Conservation (phyloP, 2,888 invertebrate species). For the Drosophila neonasuta region DNA sequence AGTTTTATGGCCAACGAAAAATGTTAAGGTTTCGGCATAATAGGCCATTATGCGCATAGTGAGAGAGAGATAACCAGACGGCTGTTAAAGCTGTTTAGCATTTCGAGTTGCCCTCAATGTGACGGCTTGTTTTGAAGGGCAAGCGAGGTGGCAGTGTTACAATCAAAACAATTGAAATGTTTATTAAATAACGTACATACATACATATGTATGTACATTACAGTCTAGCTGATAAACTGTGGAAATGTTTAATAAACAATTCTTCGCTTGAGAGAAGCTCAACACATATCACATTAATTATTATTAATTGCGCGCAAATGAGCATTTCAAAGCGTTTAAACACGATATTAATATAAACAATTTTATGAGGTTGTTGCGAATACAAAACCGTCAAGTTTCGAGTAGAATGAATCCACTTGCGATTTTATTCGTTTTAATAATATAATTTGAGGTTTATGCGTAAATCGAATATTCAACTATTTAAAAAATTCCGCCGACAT, state of each 20-base stretch:
- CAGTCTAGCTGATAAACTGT: slow-evolving; percentile 1
- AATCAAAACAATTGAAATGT: slow-evolving; percentile 2
- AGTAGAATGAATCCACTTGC: not conserved
- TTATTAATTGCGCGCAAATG: slow-evolving; percentile 5
- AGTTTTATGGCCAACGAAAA: slow-evolving; percentile 14
- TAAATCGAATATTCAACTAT: no score
- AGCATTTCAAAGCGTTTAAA: not conserved
- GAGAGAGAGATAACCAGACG: slow-evolving; percentile 19
- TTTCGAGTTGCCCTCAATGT: slow-evolving; percentile 32
- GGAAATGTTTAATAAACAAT: slow-evolving; percentile 2
- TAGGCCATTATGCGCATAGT: slow-evolving; percentile 5
- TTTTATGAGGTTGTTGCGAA: not conserved
- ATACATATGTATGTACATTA: not conserved
- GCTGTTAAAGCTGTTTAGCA: slow-evolving; percentile 27
- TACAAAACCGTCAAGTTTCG: not conserved
- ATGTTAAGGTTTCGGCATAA: slow-evolving; percentile 25
- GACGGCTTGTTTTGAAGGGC: slow-evolving; percentile 25
- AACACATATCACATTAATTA: slow-evolving; percentile 7
- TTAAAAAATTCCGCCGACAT: no score
- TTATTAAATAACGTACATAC: not conserved
- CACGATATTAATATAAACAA: slow-evolving; percentile 4
- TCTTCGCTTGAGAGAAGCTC: slow-evolving; percentile 1
- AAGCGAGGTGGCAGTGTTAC: not conserved
- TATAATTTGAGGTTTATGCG: not conserved
- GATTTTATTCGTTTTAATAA: not conserved